Evolutionary conservation across 1,140 invertebrate genomes (phyloP), one percentile per base, ranked within the genome.

Genomic region (Leptinotarsa lineolata): DNA sequence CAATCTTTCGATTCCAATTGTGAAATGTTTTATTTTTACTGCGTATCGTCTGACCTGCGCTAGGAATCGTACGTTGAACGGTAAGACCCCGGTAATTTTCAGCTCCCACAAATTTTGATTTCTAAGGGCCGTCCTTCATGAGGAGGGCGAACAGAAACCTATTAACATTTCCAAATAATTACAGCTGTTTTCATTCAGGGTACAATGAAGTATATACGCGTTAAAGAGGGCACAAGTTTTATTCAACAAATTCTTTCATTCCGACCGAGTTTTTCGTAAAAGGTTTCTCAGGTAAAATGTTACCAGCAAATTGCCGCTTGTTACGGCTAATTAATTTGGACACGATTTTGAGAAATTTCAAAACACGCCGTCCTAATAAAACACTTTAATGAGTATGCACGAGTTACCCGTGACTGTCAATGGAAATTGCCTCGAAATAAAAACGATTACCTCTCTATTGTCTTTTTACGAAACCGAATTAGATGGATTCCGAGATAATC

Each of bases 261-360:
- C 6, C 48, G n/a, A 16, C 48, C 48, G n/a, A 15, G 48, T 16
- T 54, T 54, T 54, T 54, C n/a, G 24, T 65, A 65, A 65, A 21
- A 24, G 63, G 22, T 65, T 65, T 65, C 63, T 65, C 63, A 3
- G 24, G 24, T 65, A 65, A 65, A 65, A 65, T 30, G 63, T 39
- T 22, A 65, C 18, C 24, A 12, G 63, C 22, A 22, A 65, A 65
- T 65, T 65, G 30, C 63, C 13, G 63, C 63, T 65, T 39, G 63
- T 65, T 65, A 22, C 15, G 63, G 63, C 63, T 65, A 65, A 65
- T 65, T 65, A 65, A 65, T 65, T 65, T 65, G 63, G 63, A 65
- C 63, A 65, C 63, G 63, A 65, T 65, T 65, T 65, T 65, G 63
- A 30, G 63, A 65, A 65, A 39, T 65, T 65, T 65, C 63, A 65